These are phyloP conservation scores for Pitta sordida DNA, from an alignment of 2,113 vertebrate species.

Conservation along the genomic window DNA sequence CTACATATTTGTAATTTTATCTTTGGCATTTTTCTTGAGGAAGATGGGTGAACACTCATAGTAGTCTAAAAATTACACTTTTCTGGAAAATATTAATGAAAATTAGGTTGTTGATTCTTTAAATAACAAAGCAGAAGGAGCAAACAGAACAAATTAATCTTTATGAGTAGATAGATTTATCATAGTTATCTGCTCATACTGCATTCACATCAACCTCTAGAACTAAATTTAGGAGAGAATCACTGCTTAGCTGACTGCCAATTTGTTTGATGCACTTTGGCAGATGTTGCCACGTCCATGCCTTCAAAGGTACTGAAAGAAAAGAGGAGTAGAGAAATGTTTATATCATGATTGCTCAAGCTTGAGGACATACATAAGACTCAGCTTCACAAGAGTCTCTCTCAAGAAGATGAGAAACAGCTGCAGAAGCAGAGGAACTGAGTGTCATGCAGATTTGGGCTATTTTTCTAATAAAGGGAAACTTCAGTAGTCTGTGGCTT, in stretches of 20 bases:
- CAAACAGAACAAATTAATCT: constrained; percentile 45
- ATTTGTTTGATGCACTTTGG: neutral
- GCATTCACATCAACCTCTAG: neutral
- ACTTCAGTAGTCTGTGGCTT: neutral
- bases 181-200: neutral
- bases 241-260: neutral
- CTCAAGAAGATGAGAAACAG: neutral
- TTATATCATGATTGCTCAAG: neutral
- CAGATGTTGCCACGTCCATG: neutral
- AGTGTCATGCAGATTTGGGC: neutral
- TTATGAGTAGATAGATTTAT: constrained; percentile 29
- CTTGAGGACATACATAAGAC: neutral
- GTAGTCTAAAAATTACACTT: neutral
- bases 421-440: neutral
- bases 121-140: constrained; percentile 45
- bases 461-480: neutral
- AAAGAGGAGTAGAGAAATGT: neutral
- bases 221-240: neutral
- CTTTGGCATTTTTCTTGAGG: neutral
- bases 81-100: constrained; percentile 20
- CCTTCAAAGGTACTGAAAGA: neutral
- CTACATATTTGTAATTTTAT: neutral
- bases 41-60: neutral
- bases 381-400: neutral
- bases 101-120: constrained; percentile 55